Conservation (phyloP, 2,888 invertebrate genomes). For the Leptodirus hochenwartii region DNA sequence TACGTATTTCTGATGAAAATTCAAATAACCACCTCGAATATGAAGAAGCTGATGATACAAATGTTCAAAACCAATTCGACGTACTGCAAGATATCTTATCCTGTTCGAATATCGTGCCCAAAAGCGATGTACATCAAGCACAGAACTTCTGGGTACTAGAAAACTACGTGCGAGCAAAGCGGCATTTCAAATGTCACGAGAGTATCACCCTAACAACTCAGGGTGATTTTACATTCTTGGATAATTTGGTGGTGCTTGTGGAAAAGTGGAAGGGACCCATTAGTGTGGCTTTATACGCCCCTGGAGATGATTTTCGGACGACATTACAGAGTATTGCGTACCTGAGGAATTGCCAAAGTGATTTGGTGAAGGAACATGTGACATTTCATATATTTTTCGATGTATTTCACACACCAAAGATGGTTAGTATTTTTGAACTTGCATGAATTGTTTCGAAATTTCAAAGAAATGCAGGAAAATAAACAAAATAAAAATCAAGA, state of each 20-base stretch:
- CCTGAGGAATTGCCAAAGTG: conserved; percentile 49
- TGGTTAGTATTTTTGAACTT: too few species aligned
- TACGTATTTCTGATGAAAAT: too few species aligned
- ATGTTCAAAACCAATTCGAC: too few species aligned
- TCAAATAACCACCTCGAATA: too few species aligned
- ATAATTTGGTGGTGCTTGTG: conserved; percentile 69
- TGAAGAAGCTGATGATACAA: too few species aligned
- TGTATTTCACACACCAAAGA: conserved; percentile 54
- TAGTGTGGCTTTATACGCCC: conserved; percentile 50
- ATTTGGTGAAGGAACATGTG: conserved; percentile 43
- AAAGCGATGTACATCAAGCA: too few species aligned
- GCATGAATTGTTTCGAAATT: too few species aligned
- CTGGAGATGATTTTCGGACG: conserved; percentile 56
- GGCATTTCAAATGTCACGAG: conserved; percentile 53
- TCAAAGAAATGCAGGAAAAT: too few species aligned
- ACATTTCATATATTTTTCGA: conserved; percentile 46
- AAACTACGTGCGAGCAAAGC: conserved; percentile 61
- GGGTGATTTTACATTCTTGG: conserved; percentile 78
- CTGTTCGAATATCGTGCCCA: too few species aligned
- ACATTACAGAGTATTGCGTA: conserved; percentile 61
- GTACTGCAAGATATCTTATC: too few species aligned
- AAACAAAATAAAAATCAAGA: too few species aligned
- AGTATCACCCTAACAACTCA: conserved; percentile 83
- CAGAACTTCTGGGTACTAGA: conserved; percentile 76
- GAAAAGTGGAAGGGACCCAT: conserved; percentile 71